Evolutionary conservation across 37 sponge, comb jelly and placozoan genomes (phyloP), one percentile per base, ranked within the genome.

Genomic region (Petrosia ficiformis): DNA sequence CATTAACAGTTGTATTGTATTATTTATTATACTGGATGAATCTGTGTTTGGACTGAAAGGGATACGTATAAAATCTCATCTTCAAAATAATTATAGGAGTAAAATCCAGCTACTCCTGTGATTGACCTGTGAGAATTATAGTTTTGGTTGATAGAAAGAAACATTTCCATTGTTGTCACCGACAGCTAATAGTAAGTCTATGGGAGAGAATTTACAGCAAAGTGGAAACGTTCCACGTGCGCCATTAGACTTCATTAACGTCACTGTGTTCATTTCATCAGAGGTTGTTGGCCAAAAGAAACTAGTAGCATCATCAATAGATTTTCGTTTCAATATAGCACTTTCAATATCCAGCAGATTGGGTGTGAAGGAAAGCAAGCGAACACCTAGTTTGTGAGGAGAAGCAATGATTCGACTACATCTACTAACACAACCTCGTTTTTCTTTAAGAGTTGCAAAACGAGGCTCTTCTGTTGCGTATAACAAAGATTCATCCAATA

Each of bases 381-480:
- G 40, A 4, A 78, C 70, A 29, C 64, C 40, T n/a, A 16, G 32
- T 36, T 71, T 57, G 30, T 37, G 30, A 21, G 80, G 80, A 24
- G 80, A 80, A 22, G 80, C 71, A 60, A 80, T 71, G 30, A 80
- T 19, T 40, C 72, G 33, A n/a, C 80, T 72, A 70, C 80, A 80
- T 8, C 29, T 71, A 38, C 71, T 70, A 33, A 80, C 59, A 2
- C 33, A 57, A 57, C 24, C 14, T 39, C 42, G n/a, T 40, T 80
- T 80, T 11, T 80, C 80, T 34, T 48, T 40, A 16, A 71, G 31
- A 38, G 40, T 35, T 24, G 61, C 72, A 39, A 40, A 80, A 14
- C 72, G 60, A 36, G 34, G 40, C 34, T 80, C 80, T 71, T 70
- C 72, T 28, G 30, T 30, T 21, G 71, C 38, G 40, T 40, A 80